Evolutionary conservation across 2,113 vertebrate genomes (phyloP).

Genomic region (Crypturellus undulatus): DNA sequence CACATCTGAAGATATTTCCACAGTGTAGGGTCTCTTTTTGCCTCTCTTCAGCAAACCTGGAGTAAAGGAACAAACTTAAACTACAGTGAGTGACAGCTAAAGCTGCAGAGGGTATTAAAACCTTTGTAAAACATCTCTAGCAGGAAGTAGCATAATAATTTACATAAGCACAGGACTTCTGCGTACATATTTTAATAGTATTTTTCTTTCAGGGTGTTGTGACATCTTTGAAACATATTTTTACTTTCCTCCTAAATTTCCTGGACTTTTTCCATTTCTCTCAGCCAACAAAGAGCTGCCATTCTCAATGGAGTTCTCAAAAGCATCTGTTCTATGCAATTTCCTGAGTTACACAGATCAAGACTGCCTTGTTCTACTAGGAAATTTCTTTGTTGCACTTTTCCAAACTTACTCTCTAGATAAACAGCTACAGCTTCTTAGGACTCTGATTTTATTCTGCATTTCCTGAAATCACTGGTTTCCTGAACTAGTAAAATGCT

Average conservation of each 20-base stretch:
- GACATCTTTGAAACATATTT: neutral
- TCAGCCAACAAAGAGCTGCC: neutral
- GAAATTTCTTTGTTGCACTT: neutral
- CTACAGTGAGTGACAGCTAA: neutral
- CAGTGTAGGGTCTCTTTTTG: neutral
- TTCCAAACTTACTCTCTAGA: neutral
- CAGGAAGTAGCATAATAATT: neutral
- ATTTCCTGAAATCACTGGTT: neutral
- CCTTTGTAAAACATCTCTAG: neutral
- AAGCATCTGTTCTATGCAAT: neutral
- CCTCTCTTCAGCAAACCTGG: neutral
- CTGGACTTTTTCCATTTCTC: neutral
- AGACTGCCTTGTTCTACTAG: neutral
- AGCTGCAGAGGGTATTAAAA: neutral
- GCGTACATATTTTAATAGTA: neutral
- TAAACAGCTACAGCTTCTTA: neutral
- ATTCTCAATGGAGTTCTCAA: neutral
- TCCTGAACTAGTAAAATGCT: neutral
- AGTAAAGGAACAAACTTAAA: rapidly evolving
- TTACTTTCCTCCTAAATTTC: neutral
- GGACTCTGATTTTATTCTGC: neutral
- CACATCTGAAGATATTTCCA: neutral
- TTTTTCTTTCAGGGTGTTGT: slow-evolving; percentile 1
- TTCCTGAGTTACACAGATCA: neutral
- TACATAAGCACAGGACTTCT: slow-evolving; percentile 13